A percentile compares a stretch with the other conserved stretches of the same genome.
Conservation (phyloP, 2,113 vertebrate species). For the Jacana jacana region DNA sequence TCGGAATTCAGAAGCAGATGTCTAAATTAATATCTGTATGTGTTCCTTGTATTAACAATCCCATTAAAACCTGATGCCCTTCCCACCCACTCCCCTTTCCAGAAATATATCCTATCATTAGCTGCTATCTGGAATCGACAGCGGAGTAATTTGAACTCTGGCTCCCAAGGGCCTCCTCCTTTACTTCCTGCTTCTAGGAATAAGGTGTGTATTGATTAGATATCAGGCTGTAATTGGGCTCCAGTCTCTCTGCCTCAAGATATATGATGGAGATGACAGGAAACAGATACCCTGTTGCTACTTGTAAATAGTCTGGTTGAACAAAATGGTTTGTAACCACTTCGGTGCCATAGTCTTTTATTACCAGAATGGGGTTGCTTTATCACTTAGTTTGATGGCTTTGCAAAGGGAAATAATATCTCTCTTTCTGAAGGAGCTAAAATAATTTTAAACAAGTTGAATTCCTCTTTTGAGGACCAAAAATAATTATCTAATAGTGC, state of each 20-base stretch:
- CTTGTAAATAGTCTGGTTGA: constrained; percentile 88
- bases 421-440: not conserved
- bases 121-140: constrained; percentile 90
- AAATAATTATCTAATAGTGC: constrained; percentile 42
- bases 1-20: constrained; percentile 45
- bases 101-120: constrained; percentile 87
- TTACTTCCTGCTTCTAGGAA: constrained; percentile 95
- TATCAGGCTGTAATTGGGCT: constrained; percentile 94
- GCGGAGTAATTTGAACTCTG: constrained; percentile 91
- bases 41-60: constrained; percentile 67
- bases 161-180: constrained; percentile 91
- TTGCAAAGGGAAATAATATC: not conserved
- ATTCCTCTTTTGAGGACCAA: constrained; percentile 28
- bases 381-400: not conserved
- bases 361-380: not conserved
- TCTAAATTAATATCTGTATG: constrained; percentile 59
- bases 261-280: constrained; percentile 92
- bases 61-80: constrained; percentile 44
- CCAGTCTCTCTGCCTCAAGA: constrained; percentile 87
- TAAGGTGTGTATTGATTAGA: constrained; percentile 95
- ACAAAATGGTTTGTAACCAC: constrained; percentile 86
- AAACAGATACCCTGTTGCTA: constrained; percentile 90
- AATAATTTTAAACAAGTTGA: constrained; percentile 14
- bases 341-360: constrained; percentile 71
- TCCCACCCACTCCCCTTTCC: constrained; percentile 52